A percentile compares a stretch with the other conserved stretches of the same genome.
Conservation (phyloP, 2,888 invertebrate species). For the Philonicus albiceps region DNA sequence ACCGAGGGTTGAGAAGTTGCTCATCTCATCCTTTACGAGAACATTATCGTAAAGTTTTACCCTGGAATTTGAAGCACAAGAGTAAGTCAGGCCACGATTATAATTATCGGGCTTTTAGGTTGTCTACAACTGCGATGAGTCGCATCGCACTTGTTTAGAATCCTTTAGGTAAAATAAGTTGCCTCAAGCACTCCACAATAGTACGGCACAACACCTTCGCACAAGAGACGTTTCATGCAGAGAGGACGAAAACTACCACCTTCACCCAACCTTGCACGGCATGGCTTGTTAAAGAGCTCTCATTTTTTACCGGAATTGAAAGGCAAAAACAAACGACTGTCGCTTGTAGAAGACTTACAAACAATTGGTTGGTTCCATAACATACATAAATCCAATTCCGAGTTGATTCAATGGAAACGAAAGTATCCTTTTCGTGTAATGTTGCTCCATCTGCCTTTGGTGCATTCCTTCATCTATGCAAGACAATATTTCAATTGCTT, state of each 20-base stretch:
- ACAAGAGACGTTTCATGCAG: not conserved
- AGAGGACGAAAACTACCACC: not conserved
- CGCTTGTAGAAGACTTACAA: not conserved
- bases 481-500: not conserved
- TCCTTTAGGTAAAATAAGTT: not conserved
- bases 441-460: no score
- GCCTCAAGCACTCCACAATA: not conserved
- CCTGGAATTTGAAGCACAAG: not conserved
- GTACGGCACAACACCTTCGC: not conserved
- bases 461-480: not conserved
- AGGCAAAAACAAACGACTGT: not conserved
- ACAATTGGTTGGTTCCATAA: slow-evolving; percentile 20
- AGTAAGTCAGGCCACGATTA: not conserved
- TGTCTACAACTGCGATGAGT: not conserved
- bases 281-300: not conserved
- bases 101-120: not conserved
- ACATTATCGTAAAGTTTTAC: not conserved
- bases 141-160: not conserved
- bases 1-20: not conserved
- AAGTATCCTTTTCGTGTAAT: slow-evolving; percentile 43
- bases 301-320: not conserved
- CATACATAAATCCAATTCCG: slow-evolving; percentile 29
- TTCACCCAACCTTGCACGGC: not conserved
- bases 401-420: slow-evolving; percentile 34
- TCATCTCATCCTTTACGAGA: not conserved